Evolutionary conservation across 2,888 invertebrate species (phyloP).

Genomic region (Adelphocoris suturalis): DNA sequence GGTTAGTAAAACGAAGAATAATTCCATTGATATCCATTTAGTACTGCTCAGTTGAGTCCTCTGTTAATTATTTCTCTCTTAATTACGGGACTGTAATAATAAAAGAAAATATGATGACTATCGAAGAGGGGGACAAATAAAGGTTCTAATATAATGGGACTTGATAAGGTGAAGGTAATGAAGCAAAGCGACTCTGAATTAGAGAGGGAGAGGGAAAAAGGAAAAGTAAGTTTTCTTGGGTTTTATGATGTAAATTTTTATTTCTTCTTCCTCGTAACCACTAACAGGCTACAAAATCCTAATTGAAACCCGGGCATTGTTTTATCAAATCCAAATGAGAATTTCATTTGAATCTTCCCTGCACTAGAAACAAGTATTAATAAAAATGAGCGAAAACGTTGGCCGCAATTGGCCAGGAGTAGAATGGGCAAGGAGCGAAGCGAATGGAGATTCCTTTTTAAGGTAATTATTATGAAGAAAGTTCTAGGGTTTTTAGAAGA

Average conservation of each 20-base stretch:
- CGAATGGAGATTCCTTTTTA: constrained; percentile 16
- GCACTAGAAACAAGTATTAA: background rate
- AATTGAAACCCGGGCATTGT: constrained; percentile 22
- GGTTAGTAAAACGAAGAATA: background rate
- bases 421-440: background rate
- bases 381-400: constrained; percentile 18
- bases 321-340: background rate
- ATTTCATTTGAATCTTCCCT: background rate
- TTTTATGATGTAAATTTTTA: constrained; percentile 5
- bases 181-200: background rate
- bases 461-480: constrained; percentile 36
- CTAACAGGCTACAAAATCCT: constrained; percentile 22
- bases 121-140: background rate
- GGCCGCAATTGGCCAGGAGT: background rate
- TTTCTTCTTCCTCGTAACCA: background rate
- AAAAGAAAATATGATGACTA: background rate
- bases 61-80: constrained; percentile 4
- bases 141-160: constrained; percentile 12
- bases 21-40: background rate
- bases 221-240: background rate
- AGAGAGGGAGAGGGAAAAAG: background rate
- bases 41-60: background rate
- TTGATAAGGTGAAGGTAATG: constrained; percentile 1
- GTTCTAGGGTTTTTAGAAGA: background rate
- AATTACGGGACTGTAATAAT: constrained; percentile 4